These are phyloP conservation scores for Camponotus floridanus DNA, from an alignment of 1,140 invertebrate genomes.

Conservation along the genomic window DNA sequence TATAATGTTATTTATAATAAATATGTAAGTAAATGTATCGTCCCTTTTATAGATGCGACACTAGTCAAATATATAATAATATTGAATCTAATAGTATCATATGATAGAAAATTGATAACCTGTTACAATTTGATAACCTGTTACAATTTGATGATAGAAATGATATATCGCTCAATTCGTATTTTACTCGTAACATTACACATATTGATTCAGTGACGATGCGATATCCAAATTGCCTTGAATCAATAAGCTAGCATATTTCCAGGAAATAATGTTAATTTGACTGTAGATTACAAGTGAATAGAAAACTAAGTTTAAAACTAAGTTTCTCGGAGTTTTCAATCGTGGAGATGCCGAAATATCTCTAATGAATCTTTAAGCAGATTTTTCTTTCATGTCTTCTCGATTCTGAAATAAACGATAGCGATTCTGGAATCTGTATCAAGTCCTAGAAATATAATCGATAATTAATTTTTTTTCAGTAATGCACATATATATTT, in stretches of 20 bases:
- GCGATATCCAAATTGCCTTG: constrained; percentile 38
- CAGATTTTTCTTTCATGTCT: not conserved
- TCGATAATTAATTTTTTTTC: constrained; percentile 4
- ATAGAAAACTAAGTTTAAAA: not conserved
- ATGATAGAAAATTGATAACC: constrained; percentile 29
- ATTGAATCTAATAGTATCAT: not conserved
- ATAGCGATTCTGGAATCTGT: not conserved
- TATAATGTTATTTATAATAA: not conserved
- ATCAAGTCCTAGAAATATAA: constrained; percentile 8
- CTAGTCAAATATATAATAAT: not conserved
- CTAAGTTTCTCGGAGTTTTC: constrained; percentile 15
- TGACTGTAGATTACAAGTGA: not conserved
- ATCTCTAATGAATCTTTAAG: constrained; percentile 44
- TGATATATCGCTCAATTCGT: not conserved
- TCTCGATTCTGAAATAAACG: not conserved
- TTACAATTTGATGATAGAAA: constrained; percentile 10
- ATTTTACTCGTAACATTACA: not conserved
- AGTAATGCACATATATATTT: not conserved
- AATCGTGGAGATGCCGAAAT: not conserved
- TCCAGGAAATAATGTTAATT: constrained; percentile 44
- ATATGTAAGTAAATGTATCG: not conserved
- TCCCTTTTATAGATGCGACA: not conserved
- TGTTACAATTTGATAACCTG: constrained; percentile 8
- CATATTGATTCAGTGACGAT: constrained; percentile 10
- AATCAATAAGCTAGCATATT: constrained; percentile 22